A percentile compares a stretch with the other conserved stretches of the same genome.
phyloP scores from a whole-genome alignment of 1,140 invertebrate genomes.

The Drosophila suzukii region DNA sequence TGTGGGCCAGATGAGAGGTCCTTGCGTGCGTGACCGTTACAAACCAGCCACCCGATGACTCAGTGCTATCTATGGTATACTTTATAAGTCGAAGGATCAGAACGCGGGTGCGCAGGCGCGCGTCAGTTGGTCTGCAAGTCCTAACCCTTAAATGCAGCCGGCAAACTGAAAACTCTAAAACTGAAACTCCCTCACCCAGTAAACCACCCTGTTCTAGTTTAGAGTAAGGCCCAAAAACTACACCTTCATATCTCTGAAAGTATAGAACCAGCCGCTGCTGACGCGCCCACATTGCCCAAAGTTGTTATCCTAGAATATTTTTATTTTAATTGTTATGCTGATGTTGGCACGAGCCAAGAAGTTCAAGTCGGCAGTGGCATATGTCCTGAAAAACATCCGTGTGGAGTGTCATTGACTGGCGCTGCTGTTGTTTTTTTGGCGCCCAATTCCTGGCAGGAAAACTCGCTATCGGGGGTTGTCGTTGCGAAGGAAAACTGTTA shows the following conservation, averaged over 20 bases:
- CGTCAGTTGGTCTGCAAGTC: conserved; percentile 75
- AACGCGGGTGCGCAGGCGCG: conserved; percentile 43
- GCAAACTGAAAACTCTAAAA: conserved; percentile 22
- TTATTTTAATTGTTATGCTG: conserved; percentile 78
- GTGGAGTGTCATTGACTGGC: conserved; percentile 70
- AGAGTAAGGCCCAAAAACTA: conserved; percentile 32
- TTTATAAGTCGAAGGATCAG: conserved; percentile 4
- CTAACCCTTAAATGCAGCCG: conserved; percentile 73
- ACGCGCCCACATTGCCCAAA: conserved; percentile 62
- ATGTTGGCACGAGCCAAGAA: conserved; percentile 74
- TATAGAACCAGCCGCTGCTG: conserved; percentile 35
- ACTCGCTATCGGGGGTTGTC: conserved; percentile 66
- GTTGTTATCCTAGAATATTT: conserved; percentile 73
- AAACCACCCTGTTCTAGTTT: conserved; percentile 68
- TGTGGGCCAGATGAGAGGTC: conserved; percentile 63
- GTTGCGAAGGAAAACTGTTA: conserved; percentile 70
- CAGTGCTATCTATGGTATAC: conserved; percentile 59
- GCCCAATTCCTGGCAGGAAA: conserved; percentile 70
- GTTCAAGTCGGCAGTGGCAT: conserved; percentile 32
- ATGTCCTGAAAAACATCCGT: conserved; percentile 42
- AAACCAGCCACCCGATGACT: conserved; percentile 47
- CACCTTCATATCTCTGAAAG: conserved; percentile 24
- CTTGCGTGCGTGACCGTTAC: conserved; percentile 78
- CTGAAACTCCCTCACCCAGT: conserved; percentile 26
- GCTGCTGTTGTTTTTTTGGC: conserved; percentile 55